These are phyloP conservation scores for Neoarius graeffei DNA, from an alignment of 2,113 vertebrate species.

Conservation along the genomic window DNA sequence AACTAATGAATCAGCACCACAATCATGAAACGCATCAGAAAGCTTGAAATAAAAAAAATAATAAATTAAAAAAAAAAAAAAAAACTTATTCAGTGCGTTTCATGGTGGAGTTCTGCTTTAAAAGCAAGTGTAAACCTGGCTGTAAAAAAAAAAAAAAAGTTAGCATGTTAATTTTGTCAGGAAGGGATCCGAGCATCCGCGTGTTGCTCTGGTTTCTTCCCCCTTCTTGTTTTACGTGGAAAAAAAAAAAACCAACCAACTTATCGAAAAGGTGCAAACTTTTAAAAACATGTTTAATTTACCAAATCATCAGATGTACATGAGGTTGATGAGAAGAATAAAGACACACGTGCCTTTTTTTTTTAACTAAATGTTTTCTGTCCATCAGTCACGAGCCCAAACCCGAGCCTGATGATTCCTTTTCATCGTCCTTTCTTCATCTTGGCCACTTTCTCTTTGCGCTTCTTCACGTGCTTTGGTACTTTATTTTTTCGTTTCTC, in stretches of 20 bases:
- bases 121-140: background rate
- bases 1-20: background rate
- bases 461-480: slow-evolving; percentile 91
- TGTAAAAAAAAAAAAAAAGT: background rate
- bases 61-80: too few relatives aligned
- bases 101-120: background rate
- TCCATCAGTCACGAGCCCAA: background rate
- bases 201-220: background rate
- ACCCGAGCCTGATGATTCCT: too few relatives aligned
- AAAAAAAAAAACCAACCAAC: background rate
- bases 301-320: background rate
- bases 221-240: background rate
- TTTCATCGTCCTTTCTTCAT: slow-evolving; percentile 84
- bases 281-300: background rate
- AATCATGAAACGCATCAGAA: background rate
- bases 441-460: slow-evolving; percentile 87
- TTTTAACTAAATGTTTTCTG: background rate
- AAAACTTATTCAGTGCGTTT: background rate
- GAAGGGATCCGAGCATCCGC: too few relatives aligned
- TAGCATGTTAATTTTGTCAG: too few relatives aligned
- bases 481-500: slow-evolving; percentile 89
- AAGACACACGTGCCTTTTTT: background rate
- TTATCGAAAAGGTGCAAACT: background rate
- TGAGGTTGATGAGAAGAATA: background rate
- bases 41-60: background rate